A percentile compares a stretch with the other conserved stretches of the same genome.
Evolutionary conservation across 2,888 invertebrate genomes (phyloP).

Genomic region (Bruchidius siliquastri): DNA sequence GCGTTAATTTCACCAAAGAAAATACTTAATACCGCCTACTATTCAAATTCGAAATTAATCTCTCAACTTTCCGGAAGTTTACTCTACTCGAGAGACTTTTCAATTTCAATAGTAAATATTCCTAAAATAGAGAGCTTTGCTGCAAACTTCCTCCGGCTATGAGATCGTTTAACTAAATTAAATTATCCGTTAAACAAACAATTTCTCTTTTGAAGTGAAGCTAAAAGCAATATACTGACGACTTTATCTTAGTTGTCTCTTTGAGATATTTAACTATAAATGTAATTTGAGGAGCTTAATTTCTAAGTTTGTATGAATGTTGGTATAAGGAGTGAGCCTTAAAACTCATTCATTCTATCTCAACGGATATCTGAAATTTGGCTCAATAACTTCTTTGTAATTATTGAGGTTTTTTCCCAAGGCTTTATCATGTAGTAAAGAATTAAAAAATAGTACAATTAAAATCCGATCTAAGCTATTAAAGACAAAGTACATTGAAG

Average conservation of each 20-base stretch:
- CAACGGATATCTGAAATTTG: too few species aligned
- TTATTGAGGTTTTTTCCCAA: too few species aligned
- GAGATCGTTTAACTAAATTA: slow-evolving; percentile 1
- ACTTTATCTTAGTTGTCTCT: neutral
- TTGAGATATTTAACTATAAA: neutral
- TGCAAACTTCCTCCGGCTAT: neutral
- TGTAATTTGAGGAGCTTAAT: neutral
- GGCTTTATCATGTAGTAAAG: too few species aligned
- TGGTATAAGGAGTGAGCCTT: neutral
- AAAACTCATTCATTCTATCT: too few species aligned
- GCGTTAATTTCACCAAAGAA: neutral
- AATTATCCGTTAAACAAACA: neutral
- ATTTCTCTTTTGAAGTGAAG: neutral
- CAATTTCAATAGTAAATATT: slow-evolving; percentile 7
- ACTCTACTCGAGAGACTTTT: slow-evolving; percentile 2
- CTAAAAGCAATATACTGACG: neutral
- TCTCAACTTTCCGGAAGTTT: slow-evolving; percentile 1
- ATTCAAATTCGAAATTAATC: slow-evolving; percentile 3
- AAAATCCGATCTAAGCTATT: neutral
- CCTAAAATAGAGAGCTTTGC: slow-evolving; percentile 4
- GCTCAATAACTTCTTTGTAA: too few species aligned
- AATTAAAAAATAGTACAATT: too few species aligned
- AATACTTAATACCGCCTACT: neutral
- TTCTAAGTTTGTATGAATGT: neutral
- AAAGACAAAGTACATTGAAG: neutral